phyloP scores from a whole-genome alignment of 2,888 invertebrate genomes.

The Rhogogaster chlorosoma region DNA sequence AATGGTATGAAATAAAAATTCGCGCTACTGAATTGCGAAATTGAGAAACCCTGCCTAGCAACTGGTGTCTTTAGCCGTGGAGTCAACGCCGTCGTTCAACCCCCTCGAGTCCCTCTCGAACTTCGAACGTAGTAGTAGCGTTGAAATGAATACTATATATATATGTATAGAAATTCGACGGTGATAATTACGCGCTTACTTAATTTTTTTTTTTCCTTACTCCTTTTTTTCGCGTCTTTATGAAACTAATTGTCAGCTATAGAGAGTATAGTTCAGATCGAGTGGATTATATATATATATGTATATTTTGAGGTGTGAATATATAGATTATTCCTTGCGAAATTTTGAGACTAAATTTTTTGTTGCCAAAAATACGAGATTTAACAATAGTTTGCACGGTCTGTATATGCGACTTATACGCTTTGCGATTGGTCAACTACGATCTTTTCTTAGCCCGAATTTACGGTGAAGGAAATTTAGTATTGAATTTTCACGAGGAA shows the following conservation, averaged over 20 bases:
- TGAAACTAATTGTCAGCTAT: neutral
- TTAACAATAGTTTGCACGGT: too few relatives aligned
- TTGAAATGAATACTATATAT: neutral
- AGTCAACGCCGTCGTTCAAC: constrained; percentile 17
- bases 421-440: too few relatives aligned
- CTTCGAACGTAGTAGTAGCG: neutral
- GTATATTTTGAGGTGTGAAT: neutral
- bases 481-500: too few relatives aligned
- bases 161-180: neutral
- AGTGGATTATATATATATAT: neutral
- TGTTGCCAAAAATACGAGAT: too few relatives aligned
- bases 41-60: constrained; percentile 75
- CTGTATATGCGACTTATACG: too few relatives aligned
- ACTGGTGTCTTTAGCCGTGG: constrained; percentile 69
- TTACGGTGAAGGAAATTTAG: too few relatives aligned
- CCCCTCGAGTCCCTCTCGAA: constrained; percentile 1
- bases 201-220: neutral
- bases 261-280: too few relatives aligned
- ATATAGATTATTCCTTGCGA: neutral
- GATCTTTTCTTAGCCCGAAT: too few relatives aligned
- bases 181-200: constrained; percentile 1
- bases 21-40: constrained; percentile 61
- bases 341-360: too few relatives aligned
- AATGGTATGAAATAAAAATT: neutral
- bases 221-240: neutral